Evolutionary conservation across 2,888 invertebrate species (phyloP), one percentile per base, ranked within the genome.

Genomic region (Drepanosiphum platanoidis): DNA sequence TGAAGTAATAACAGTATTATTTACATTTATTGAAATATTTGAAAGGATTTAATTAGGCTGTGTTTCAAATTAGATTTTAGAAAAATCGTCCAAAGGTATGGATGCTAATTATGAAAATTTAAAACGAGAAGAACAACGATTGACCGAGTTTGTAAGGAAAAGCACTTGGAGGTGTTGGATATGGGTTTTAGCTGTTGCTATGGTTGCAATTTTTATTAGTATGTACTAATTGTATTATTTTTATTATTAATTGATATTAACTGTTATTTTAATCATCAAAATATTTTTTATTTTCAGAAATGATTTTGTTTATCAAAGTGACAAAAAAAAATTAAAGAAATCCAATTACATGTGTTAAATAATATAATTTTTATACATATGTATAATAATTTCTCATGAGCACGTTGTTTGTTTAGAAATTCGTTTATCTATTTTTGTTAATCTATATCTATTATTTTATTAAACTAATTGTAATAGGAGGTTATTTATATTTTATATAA

Each of bases 101-200:
- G 97, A 97, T 87, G 91, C 92, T 22, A 97, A 97, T 90, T 91
- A 94, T 88, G 90, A 91, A 42, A 94, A 95, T 68, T 90, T 98
- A 86, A 94, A 94, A 89, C 92, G 92, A 66, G 97, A 97, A 90
- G 95, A 96, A 0, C 93, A 94, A 68, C 93, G 95, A 88, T 91
- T 98, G 61, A 94, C 94, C 87, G 95, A 95, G 87, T 96, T 97
- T 90, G 96, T 95, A 34, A 93, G 93, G 87, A 93, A 95, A 87
- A 86, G 86, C 8, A 95, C 95, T 0, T 97, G 96, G 93, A 96
- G 96, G 89, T 98, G 97, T 90, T 97, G 97, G 97, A 93, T 97
- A 87, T 97, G 97, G 96, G 90, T 97, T 61, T 95, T 97, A 95
- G 91, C 98, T 82, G 92, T 94, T 9, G 91, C 96, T 77, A 97